Percentiles rank a stretch among this genome's conserved stretches.
These are phyloP conservation scores for Chloroceryle aenea DNA, from an alignment of 2,113 vertebrate genomes.

Conservation along the genomic window DNA sequence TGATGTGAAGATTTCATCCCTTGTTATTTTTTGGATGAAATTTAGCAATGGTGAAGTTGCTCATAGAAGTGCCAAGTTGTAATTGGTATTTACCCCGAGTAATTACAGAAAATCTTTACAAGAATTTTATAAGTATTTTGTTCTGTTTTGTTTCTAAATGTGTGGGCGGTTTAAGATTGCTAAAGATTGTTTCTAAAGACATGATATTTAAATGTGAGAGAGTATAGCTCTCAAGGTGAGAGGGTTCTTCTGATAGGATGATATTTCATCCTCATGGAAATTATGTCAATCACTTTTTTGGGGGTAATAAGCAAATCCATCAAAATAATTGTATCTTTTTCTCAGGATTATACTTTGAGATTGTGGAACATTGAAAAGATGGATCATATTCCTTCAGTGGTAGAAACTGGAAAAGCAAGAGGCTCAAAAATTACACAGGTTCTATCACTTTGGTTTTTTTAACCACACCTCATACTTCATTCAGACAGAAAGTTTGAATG, in stretches of 20 bases:
- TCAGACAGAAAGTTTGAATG: neutral
- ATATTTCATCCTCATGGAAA: neutral
- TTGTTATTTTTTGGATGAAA: neutral
- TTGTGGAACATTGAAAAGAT: slow-evolving; percentile 79
- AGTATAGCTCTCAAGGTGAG: neutral
- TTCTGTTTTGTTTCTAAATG: neutral
- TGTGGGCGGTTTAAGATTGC: neutral
- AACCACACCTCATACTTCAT: neutral
- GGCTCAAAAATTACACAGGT: slow-evolving; percentile 65
- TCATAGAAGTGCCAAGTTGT: neutral
- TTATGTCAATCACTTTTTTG: neutral
- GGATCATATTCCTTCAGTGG: slow-evolving; percentile 69
- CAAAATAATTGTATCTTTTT: neutral
- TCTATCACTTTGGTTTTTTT: neutral
- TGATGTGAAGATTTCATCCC: neutral
- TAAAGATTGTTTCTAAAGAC: neutral
- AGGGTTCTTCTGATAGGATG: neutral
- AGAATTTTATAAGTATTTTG: neutral
- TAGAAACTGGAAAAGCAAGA: slow-evolving; percentile 36
- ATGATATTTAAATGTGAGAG: neutral
- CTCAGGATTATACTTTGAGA: slow-evolving; percentile 76
- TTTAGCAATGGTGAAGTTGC: neutral
- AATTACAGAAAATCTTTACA: neutral
- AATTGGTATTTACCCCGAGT: neutral
- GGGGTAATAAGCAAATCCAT: neutral